These are phyloP conservation scores for Bombus haemorrhoidalis DNA, from an alignment of 1,140 invertebrate species.

Conservation along the genomic window DNA sequence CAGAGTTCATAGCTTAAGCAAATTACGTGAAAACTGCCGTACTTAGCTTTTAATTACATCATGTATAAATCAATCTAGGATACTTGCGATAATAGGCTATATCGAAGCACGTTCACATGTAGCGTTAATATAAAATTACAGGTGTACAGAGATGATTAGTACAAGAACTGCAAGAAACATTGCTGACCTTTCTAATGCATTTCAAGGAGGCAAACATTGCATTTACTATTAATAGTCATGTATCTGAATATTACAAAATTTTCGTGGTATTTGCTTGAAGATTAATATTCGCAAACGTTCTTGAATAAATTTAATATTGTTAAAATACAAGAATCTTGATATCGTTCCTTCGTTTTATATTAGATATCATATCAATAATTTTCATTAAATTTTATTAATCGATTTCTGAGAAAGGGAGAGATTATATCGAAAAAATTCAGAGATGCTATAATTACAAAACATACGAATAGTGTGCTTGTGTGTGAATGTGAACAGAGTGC, in stretches of 20 bases:
- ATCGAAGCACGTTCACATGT: not conserved
- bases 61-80: conserved; percentile 19
- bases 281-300: not conserved
- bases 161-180: not conserved
- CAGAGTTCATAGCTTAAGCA: not conserved
- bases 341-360: not conserved
- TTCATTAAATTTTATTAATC: not conserved
- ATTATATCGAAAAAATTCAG: not conserved
- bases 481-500: not conserved
- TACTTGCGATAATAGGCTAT: too few species aligned
- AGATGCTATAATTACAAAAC: not conserved
- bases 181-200: not conserved
- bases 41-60: too few species aligned
- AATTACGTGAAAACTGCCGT: not conserved
- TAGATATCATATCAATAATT: not conserved
- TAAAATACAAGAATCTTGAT: not conserved
- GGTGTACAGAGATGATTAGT: not conserved
- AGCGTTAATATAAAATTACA: not conserved
- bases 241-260: not conserved
- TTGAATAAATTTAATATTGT: too few species aligned
- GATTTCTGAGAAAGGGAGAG: accelerated
- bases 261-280: not conserved
- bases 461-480: not conserved
- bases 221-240: not conserved
- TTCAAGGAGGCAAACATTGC: not conserved